These are phyloP conservation scores for Hypocryptadius cinnamomeus DNA, from an alignment of 2,113 vertebrate genomes.

Conservation along the genomic window DNA sequence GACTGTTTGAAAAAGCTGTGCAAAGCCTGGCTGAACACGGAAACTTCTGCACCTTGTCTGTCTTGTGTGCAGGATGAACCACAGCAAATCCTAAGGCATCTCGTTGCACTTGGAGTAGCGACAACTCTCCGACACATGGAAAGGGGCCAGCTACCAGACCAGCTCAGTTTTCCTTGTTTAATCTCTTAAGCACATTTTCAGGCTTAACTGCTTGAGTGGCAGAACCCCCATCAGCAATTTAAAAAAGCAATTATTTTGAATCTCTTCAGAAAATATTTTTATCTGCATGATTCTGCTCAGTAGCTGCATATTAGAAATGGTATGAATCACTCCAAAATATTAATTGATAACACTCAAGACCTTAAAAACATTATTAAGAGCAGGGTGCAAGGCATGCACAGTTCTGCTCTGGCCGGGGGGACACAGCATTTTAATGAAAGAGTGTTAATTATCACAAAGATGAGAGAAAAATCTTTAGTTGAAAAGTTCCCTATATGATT, in stretches of 20 bases:
- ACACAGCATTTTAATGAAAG: conserved; percentile 33
- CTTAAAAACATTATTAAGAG: conserved; percentile 38
- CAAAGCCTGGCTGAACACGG: neutral
- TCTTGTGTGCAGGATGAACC: conserved; percentile 11
- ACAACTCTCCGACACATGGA: conserved; percentile 24
- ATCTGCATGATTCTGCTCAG: conserved; percentile 22
- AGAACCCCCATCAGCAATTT: conserved; percentile 60
- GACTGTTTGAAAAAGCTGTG: neutral
- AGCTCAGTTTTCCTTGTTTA: conserved; percentile 58
- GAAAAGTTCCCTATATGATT: neutral
- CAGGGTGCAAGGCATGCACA: neutral
- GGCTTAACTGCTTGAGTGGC: conserved; percentile 61
- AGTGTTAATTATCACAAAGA: conserved; percentile 43
- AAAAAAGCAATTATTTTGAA: conserved; percentile 67
- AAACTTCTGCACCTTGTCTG: neutral
- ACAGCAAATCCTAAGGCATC: neutral
- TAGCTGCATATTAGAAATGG: conserved; percentile 6
- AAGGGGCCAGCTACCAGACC: conserved; percentile 54
- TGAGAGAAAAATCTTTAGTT: neutral
- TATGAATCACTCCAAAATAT: conserved; percentile 47
- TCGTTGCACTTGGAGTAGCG: conserved; percentile 1
- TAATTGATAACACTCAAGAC: conserved; percentile 52
- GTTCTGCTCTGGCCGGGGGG: conserved; percentile 1
- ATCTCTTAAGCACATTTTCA: conserved; percentile 68
- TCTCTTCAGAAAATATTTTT: conserved; percentile 47